phyloP scores from a whole-genome alignment of 2,797 vertebrate species.

The Cyclura pinguis region DNA sequence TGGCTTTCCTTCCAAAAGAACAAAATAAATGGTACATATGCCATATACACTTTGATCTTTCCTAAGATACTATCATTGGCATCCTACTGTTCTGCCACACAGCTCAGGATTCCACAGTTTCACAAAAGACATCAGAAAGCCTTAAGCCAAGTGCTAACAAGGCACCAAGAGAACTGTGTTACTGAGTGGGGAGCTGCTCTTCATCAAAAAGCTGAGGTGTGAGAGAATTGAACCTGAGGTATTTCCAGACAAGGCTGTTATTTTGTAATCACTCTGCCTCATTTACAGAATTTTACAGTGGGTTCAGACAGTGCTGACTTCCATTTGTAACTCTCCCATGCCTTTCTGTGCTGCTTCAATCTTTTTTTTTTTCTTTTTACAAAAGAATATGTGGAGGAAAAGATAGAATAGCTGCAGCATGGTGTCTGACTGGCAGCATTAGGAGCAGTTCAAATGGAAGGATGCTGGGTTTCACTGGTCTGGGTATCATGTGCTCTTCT shows the following conservation, averaged over 20 bases:
- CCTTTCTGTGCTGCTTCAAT: neutral
- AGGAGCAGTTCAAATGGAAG: neutral
- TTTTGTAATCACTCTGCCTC: neutral
- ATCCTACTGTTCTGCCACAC: neutral
- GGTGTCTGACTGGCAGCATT: neutral
- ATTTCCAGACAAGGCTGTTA: neutral
- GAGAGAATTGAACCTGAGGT: neutral
- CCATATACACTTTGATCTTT: neutral
- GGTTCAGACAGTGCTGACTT: neutral
- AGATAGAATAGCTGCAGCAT: neutral
- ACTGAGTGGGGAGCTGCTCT: neutral
- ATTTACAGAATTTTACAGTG: neutral
- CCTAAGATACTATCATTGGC: neutral
- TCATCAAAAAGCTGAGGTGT: neutral
- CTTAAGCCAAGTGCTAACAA: neutral
- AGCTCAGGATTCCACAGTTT: neutral
- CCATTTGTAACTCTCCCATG: neutral
- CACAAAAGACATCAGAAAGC: neutral
- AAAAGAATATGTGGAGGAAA: neutral
- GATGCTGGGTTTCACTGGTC: neutral
- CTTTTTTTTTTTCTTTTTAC: neutral
- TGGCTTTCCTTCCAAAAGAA: neutral
- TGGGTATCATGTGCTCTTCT: neutral
- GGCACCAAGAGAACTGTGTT: neutral
- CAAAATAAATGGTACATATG: neutral